A percentile compares a stretch with the other conserved stretches of the same genome.
These are phyloP conservation scores for Chrysolina haemoptera DNA, from an alignment of 2,888 invertebrate genomes.

Conservation along the genomic window DNA sequence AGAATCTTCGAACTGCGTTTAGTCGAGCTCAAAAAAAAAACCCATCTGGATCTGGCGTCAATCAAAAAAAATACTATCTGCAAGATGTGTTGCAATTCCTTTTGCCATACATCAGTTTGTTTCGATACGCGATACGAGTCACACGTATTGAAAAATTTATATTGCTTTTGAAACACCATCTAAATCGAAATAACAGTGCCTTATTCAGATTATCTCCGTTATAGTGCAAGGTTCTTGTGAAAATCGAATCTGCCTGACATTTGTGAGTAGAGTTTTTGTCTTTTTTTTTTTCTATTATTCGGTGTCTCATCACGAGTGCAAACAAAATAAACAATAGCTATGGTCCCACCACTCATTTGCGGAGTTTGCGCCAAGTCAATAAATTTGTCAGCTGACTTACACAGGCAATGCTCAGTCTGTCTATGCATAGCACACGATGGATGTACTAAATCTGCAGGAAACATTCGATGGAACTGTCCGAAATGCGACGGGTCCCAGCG, in stretches of 20 bases:
- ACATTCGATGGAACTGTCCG: neutral
- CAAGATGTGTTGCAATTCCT: slow-evolving; percentile 34
- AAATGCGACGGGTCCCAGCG: neutral
- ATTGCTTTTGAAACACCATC: too few species aligned
- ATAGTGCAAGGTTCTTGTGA: neutral
- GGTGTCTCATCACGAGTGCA: neutral
- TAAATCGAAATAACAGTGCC: neutral
- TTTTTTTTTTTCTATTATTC: neutral
- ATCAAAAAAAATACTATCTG: slow-evolving; percentile 38
- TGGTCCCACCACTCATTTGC: neutral
- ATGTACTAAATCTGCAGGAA: neutral
- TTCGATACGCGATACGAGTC: too few species aligned
- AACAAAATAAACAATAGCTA: neutral
- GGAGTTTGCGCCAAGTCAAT: neutral
- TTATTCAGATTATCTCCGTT: neutral
- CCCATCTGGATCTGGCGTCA: slow-evolving; percentile 24
- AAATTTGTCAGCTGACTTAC: neutral
- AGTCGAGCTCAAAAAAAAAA: slow-evolving; percentile 34
- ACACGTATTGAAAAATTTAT: too few species aligned
- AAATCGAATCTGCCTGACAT: neutral
- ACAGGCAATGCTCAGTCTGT: neutral
- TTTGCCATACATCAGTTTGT: slow-evolving; percentile 19
- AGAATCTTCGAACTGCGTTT: slow-evolving; percentile 36
- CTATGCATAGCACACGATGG: neutral
- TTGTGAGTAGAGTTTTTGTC: neutral